Evolutionary conservation across 2,797 vertebrate species (phyloP), one percentile per base, ranked within the genome.

Genomic region (Propithecus deckenii): DNA sequence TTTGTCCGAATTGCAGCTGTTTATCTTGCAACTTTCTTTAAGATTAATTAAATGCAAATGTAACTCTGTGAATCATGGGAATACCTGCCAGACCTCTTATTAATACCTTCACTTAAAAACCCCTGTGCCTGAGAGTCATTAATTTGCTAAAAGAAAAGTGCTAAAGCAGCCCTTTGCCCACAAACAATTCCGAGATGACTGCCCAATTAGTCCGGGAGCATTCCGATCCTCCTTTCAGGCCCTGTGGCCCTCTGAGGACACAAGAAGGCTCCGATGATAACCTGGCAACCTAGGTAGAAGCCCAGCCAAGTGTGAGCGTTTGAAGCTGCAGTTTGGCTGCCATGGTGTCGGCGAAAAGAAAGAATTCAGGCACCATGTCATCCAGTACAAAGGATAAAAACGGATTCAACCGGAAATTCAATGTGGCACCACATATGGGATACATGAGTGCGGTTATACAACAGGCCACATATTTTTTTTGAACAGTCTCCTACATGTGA

Each of bases 341-440:
- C 99, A 98, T 99, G 99, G 98, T 98, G 99, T 99, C 99, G 98
- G 99, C 98, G 95, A 99, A 98, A 98, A 99, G 98, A 99, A 99
- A 99, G 99, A 99, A 99, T 99, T 98, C 99, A 99, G 99, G 99
- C 99, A 99, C 99, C 99, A 98, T 99, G 99, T 99, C 98, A 99
- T 99, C 99, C 98, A 99, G 99, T 99, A 99, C 99, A 99, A 99
- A 99, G 99, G 99, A 99, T 98, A 99, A 98, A 99, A 99, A 99
- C 98, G 98, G 98, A 99, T 99, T 99, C 98, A 95, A 99, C 99
- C 99, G 99, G 99, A 99, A 99, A 99, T 99, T 99, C 99, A 99
- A 99, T 99, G 99, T 99, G 99, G 99, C 99, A 99, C 99, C 99
- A 99, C 99, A 99, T 99, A 99, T 99, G 99, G 99, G 99, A 99